A percentile compares a stretch with the other conserved stretches of the same genome.
Conservation (phyloP, 2,113 vertebrate genomes). For the Cephalophus harveyi region DNA sequence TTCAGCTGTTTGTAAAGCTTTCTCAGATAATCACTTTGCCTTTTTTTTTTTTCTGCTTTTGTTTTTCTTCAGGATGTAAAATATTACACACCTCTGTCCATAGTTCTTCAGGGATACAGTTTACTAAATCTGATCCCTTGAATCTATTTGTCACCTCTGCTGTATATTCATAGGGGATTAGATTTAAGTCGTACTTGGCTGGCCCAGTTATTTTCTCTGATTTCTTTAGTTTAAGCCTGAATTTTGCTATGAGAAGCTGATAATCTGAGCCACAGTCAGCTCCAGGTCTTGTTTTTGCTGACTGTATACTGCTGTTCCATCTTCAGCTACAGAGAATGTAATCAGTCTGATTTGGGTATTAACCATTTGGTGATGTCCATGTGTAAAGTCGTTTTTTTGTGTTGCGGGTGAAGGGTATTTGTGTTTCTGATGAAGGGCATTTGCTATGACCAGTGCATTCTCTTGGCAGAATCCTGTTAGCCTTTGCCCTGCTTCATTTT, state of each 20-base stretch:
- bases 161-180: not conserved
- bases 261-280: not conserved
- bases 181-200: not conserved
- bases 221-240: not conserved
- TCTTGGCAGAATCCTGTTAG: not conserved
- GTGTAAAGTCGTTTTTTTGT: not conserved
- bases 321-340: not conserved
- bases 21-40: not conserved
- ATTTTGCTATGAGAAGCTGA: not conserved
- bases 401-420: not conserved
- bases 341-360: not conserved
- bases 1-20: not conserved
- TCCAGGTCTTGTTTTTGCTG: not conserved
- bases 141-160: not conserved
- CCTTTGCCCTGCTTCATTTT: not conserved
- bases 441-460: not conserved
- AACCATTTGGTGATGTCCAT: not conserved
- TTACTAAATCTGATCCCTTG: not conserved
- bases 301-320: not conserved
- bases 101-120: not conserved
- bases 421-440: not conserved
- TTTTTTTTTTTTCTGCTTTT: not conserved
- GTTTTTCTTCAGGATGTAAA: not conserved
- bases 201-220: not conserved
- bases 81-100: not conserved